These are phyloP conservation scores for Drosophila sechellia DNA, from an alignment of 1,140 invertebrate species.

Conservation along the genomic window DNA sequence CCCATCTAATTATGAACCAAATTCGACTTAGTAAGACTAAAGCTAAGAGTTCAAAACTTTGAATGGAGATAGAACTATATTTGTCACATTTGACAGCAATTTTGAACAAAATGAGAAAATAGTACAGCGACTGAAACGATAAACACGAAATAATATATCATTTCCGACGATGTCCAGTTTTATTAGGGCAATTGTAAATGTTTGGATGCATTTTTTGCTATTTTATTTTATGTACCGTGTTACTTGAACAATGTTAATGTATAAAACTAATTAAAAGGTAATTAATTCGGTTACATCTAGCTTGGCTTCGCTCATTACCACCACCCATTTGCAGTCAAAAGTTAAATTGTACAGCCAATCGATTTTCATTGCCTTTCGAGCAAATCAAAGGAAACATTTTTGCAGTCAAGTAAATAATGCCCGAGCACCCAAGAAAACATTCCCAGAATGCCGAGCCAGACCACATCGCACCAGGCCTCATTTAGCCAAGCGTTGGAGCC, in stretches of 20 bases:
- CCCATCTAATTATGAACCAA: conserved; percentile 28
- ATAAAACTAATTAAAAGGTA: conserved; percentile 67
- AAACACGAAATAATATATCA: conserved; percentile 1
- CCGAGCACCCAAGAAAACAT: conserved; percentile 36
- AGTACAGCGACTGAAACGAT: neutral
- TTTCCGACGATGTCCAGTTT: neutral
- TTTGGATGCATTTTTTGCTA: neutral
- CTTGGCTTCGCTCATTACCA: conserved; percentile 10
- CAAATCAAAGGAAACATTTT: conserved; percentile 56
- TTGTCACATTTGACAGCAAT: conserved; percentile 1
- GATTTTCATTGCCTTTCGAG: conserved; percentile 61
- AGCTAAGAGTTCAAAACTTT: neutral
- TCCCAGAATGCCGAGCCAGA: conserved; percentile 37
- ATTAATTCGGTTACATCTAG: conserved; percentile 55
- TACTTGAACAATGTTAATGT: conserved; percentile 23
- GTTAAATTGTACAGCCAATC: conserved; percentile 67
- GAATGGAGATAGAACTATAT: neutral
- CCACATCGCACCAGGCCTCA: conserved; percentile 24
- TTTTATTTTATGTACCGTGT: neutral
- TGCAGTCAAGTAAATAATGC: conserved; percentile 43
- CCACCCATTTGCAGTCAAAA: conserved; percentile 34
- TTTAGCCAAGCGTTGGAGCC: conserved; percentile 31
- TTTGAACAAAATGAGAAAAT: neutral
- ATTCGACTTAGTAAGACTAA: neutral
- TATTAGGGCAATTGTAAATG: neutral